Evolutionary conservation across 2,113 vertebrate genomes (phyloP), one percentile per base, ranked within the genome.

Genomic region (Perognathus longimembris): DNA sequence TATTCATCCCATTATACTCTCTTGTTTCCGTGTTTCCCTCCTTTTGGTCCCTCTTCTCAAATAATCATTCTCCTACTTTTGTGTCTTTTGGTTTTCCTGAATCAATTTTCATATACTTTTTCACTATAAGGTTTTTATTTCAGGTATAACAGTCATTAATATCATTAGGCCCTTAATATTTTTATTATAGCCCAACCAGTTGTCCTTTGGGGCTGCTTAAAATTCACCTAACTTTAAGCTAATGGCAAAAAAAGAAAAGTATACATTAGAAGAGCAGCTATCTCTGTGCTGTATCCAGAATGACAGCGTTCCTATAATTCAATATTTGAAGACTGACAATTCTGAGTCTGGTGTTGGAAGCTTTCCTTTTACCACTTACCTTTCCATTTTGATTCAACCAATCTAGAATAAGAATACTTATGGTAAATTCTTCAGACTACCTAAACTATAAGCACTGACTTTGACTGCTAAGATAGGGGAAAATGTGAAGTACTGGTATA

Each of bases 391-490:
- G 42, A 7, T 64, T 78, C 5, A n/a, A 71, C 30, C 3, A 32
- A 77, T 70, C 40, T 8, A 84, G 22, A 81, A 63, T 24, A 80
- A 18, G 30, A 92, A 73, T 87, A 12, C 10, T 21, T 77, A 2
- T 77, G 21, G 42, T 6, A 67, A 88, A 82, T 28, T 50, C 7
- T 34, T 94, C 63, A 64, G 63, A 94, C 92, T 74, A 36, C 86
- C 15, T 77, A 61, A 84, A 17, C 9, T 69, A 28, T 12, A 66
- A 77, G 42, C 4, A n/a, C 7, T 42, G 18, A 17, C 28, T 74
- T 15, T 17, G 20, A 32, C 14, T 40, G 6, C 8, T 66, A 17
- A 17, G 57, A 66, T 4, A 74, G n/a, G 14, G 14, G 85, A 77
- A 36, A 84, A 88, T 6, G 4, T 50, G 4, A 76, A 69, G 22